These are phyloP conservation scores for Orchesella flavescens DNA, from an alignment of 2,888 invertebrate genomes.

Conservation along the genomic window DNA sequence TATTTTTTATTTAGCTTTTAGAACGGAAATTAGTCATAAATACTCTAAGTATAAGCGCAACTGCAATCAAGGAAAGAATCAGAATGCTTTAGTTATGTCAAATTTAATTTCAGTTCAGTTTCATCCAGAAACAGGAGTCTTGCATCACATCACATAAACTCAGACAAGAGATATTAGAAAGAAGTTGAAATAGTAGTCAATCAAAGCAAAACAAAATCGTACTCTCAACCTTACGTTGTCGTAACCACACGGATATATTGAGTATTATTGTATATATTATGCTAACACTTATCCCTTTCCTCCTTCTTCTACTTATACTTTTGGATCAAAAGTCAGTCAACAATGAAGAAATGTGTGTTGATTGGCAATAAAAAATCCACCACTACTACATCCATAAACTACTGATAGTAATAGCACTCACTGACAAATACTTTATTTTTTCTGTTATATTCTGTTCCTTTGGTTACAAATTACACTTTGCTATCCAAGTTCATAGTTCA, in stretches of 20 bases:
- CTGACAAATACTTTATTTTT: slow-evolving; percentile 3
- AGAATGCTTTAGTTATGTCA: too few relatives aligned
- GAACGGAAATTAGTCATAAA: too few relatives aligned
- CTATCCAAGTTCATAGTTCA: too few relatives aligned
- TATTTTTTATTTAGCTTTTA: too few relatives aligned
- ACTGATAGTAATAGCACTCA: too few relatives aligned
- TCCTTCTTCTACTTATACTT: too few relatives aligned
- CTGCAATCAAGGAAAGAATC: too few relatives aligned
- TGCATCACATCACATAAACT: slow-evolving; percentile 7
- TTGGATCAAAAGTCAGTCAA: slow-evolving; percentile 20
- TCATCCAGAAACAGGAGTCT: slow-evolving; percentile 13
- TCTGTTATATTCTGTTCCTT: not conserved
- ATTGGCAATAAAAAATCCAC: not conserved
- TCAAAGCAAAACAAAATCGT: too few relatives aligned
- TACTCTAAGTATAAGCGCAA: too few relatives aligned
- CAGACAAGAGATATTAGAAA: too few relatives aligned
- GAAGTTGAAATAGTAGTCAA: too few relatives aligned
- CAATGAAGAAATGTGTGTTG: slow-evolving; percentile 18
- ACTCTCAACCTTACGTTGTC: not conserved
- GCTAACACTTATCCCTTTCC: slow-evolving; percentile 15
- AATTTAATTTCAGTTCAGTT: slow-evolving; percentile 8
- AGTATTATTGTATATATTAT: slow-evolving; percentile 25
- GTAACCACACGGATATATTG: not conserved
- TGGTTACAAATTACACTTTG: too few relatives aligned
- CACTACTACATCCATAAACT: slow-evolving; percentile 23